Evolutionary conservation across 23 tunicate genomes (phyloP).

Genomic region (Halocynthia aurantium): DNA sequence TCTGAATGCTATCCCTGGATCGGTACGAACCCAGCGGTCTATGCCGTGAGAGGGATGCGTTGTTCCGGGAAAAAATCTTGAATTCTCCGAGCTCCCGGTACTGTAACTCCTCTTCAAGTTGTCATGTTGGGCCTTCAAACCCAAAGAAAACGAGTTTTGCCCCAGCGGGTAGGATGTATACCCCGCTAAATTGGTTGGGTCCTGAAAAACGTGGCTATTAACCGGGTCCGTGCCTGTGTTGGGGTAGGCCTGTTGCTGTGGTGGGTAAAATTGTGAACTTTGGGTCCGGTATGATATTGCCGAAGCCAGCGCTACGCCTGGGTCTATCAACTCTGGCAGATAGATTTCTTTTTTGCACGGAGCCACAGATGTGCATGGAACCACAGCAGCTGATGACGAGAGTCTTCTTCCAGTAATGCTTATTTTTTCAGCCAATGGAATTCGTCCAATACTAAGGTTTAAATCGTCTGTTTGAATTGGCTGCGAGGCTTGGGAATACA

Average conservation of each 20-base stretch:
- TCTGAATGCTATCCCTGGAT: conserved; percentile 24
- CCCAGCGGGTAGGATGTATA: conserved; percentile 21
- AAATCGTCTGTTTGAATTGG: too few species aligned
- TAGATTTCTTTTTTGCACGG: not conserved
- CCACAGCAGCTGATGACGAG: not conserved
- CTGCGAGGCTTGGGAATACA: too few species aligned
- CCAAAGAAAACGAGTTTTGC: conserved; percentile 16
- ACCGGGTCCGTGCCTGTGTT: not conserved
- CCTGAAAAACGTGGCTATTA: conserved; percentile 1
- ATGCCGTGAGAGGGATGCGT: conserved; percentile 5
- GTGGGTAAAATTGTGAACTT: not conserved
- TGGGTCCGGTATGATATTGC: conserved; percentile 18
- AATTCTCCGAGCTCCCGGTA: conserved; percentile 43
- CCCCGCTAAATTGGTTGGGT: conserved; percentile 8
- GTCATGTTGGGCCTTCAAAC: conserved; percentile 30
- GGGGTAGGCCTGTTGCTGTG: conserved; percentile 9
- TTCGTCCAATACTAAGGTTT: not conserved
- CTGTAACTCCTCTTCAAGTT: conserved; percentile 62
- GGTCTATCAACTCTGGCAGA: not conserved
- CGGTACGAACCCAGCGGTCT: conserved; percentile 23
- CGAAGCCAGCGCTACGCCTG: conserved; percentile 15
- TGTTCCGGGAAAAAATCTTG: conserved; percentile 13
- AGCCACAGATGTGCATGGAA: not conserved
- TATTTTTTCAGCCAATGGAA: conserved; percentile 2
- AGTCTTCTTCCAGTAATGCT: conserved; percentile 4